phyloP scores from a whole-genome alignment of 2,888 invertebrate genomes.

The Tetramorium bicarinatum region DNA sequence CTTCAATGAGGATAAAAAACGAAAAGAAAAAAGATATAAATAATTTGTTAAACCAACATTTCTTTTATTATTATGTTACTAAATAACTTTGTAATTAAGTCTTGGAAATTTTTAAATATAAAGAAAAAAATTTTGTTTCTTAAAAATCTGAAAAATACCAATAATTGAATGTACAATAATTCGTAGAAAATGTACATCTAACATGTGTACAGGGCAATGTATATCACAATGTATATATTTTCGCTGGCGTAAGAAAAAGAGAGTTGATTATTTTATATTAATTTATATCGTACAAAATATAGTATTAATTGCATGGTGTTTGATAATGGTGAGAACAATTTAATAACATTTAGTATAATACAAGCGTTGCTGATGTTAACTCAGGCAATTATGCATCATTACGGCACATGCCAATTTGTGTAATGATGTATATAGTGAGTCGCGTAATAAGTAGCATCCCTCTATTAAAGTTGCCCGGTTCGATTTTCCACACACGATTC shows the following conservation, averaged over 20 bases:
- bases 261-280: not conserved
- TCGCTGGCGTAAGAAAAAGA: not conserved
- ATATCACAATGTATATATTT: not conserved
- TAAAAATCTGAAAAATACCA: not conserved
- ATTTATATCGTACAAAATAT: not conserved
- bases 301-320: not conserved
- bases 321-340: slow-evolving; percentile 12
- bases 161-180: not conserved
- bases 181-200: not conserved
- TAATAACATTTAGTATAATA: not conserved
- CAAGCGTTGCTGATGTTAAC: slow-evolving; percentile 40
- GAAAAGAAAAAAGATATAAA: slow-evolving; percentile 54
- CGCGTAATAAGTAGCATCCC: slow-evolving; percentile 29
- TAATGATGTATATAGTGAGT: slow-evolving; percentile 27
- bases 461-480: slow-evolving; percentile 31
- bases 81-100: not conserved
- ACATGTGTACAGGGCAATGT: not conserved
- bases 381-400: slow-evolving; percentile 58
- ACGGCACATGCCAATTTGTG: slow-evolving; percentile 40
- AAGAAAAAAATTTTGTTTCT: not conserved
- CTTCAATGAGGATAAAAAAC: slow-evolving; percentile 60
- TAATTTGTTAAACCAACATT: not conserved
- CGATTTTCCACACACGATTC: slow-evolving; percentile 21
- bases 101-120: not conserved
- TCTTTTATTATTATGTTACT: not conserved